Evolutionary conservation across 2,113 vertebrate genomes (phyloP), one percentile per base, ranked within the genome.

Genomic region (Sinocyclocheilus rhinocerous): DNA sequence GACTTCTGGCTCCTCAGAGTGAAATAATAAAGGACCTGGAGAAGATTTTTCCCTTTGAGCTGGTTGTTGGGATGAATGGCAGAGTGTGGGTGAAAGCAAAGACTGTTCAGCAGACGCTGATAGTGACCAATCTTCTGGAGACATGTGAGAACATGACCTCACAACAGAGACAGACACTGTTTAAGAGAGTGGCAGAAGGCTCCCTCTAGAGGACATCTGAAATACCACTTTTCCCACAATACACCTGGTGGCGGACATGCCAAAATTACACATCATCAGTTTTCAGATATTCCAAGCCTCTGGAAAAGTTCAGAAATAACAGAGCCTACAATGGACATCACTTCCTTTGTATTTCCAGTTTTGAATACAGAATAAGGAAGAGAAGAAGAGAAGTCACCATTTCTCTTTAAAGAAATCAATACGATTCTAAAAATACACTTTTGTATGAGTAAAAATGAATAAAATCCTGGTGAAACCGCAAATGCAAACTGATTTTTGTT

Each of bases 1-100:
- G 98, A 84, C 92, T 99, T 4, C 92, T 99, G 93, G 89, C 95
- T 85, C 97, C 96, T 39, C 93, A 95, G 80, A 97, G 95, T 84
- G 96, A 97, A 88, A 93, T 98, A 36, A 93, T 97, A 86, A 92
- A 95, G 16, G 97, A 98, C 82, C 87, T 99, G 63, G 96, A 96
- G 87, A 95, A 96, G 16, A 91, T 97, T 59, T 98, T 97, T 76
- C 97, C 98, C 0, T 94, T 96, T 84, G 98, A 99, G 88, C 91
- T 98, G 91, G 97, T 98, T 24, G 92, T 97, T 81, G 98, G 98
- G 52, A 94, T 99, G 96, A 99, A 99, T 80, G 98, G 98, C 84
- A 95, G 97, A 82, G 94, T 98, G 88, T 99, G 97, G 98, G 96
- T 97, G 75, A 96, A 96, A 61, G 94, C 98, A 15, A 94, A 92